Percentiles rank a stretch among this genome's conserved stretches.
Conservation (phyloP, 2,113 vertebrate genomes). For the Trichechus manatus region DNA sequence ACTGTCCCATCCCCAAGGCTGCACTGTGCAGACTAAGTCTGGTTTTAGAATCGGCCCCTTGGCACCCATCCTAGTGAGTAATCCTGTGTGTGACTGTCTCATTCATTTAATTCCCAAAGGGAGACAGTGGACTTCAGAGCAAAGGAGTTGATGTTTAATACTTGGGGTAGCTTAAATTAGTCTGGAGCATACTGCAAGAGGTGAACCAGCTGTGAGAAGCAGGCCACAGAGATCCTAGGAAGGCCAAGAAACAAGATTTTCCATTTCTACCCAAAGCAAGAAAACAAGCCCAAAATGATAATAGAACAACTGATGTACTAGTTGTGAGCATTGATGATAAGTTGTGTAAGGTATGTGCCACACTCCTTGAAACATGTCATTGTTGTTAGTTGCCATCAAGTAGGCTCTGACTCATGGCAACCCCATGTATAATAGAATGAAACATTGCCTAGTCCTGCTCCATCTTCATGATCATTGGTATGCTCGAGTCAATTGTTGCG, state of each 20-base stretch:
- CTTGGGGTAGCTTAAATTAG: not conserved
- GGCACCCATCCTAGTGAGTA: not conserved
- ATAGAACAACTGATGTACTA: not conserved
- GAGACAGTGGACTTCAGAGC: not conserved
- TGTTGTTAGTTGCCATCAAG: not conserved
- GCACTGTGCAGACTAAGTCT: not conserved
- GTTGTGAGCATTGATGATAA: not conserved
- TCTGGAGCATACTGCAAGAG: not conserved
- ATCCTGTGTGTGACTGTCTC: slow-evolving; percentile 34
- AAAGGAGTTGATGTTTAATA: slow-evolving; percentile 13
- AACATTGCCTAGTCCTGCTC: not conserved
- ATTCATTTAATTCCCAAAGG: slow-evolving; percentile 43
- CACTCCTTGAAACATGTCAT: not conserved
- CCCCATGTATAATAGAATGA: not conserved
- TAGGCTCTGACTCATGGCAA: not conserved
- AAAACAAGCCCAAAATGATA: not conserved
- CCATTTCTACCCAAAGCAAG: slow-evolving; percentile 1
- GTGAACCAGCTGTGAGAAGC: slow-evolving; percentile 46
- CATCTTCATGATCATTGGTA: not conserved
- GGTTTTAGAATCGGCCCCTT: slow-evolving; percentile 3
- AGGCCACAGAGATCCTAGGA: not conserved
- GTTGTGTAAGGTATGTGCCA: too few species aligned
- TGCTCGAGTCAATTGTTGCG: too few species aligned
- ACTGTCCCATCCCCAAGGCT: not conserved
- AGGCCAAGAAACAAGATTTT: slow-evolving; percentile 34